Evolutionary conservation across 2,797 vertebrate species (phyloP).

Genomic region (Bufotes viridis): DNA sequence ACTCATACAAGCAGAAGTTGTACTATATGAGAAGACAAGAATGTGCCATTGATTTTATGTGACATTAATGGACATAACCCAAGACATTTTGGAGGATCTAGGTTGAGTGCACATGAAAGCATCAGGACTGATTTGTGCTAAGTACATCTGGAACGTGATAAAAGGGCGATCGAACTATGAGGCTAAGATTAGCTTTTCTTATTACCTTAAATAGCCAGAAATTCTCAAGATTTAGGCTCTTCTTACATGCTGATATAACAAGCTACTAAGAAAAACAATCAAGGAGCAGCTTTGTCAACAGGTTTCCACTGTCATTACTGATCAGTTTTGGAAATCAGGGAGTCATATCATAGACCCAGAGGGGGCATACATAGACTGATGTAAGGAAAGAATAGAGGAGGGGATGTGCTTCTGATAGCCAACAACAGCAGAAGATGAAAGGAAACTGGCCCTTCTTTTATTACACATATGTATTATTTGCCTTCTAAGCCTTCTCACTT

Average conservation of each 20-base stretch:
- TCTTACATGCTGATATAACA: slow-evolving; percentile 41
- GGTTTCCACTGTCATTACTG: background rate
- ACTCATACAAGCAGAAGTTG: slow-evolving; percentile 24
- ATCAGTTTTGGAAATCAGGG: background rate
- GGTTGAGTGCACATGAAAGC: slow-evolving; percentile 55
- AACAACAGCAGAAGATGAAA: background rate
- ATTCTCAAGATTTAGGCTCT: slow-evolving; percentile 27
- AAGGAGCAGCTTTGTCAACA: background rate
- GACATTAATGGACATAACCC: slow-evolving; percentile 54
- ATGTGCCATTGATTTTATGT: slow-evolving; percentile 51
- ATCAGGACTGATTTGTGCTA: slow-evolving; percentile 50
- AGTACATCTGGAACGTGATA: slow-evolving; percentile 56
- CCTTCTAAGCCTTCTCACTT: background rate
- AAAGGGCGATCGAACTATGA: slow-evolving; percentile 42
- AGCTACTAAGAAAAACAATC: slow-evolving; percentile 9
- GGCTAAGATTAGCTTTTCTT: slow-evolving; percentile 46
- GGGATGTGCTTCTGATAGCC: background rate
- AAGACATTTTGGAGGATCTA: slow-evolving; percentile 41
- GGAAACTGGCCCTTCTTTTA: slow-evolving; percentile 10
- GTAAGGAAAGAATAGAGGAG: background rate
- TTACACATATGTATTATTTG: slow-evolving; percentile 6
- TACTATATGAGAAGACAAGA: slow-evolving; percentile 30
- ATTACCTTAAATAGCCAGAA: slow-evolving; percentile 57
- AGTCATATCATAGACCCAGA: background rate
- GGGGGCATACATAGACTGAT: background rate